phyloP scores from a whole-genome alignment of 2,113 vertebrate genomes.

The Pluvialis apricaria region DNA sequence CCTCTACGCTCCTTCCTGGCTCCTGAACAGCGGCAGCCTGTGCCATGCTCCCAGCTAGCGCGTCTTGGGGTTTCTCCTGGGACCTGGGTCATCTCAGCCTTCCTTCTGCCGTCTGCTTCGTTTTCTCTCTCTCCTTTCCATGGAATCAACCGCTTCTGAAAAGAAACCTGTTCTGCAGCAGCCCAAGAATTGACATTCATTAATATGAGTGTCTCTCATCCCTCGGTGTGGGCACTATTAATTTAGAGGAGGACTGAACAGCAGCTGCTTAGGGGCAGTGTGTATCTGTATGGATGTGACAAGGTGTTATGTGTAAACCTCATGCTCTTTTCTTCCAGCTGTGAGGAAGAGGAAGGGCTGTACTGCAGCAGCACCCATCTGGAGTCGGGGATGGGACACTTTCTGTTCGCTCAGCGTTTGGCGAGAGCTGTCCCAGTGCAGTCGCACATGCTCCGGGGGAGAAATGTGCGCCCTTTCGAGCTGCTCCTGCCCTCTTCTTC shows the following conservation, averaged over 20 bases:
- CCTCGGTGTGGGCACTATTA: neutral
- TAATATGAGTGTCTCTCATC: neutral
- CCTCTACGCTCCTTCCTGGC: neutral
- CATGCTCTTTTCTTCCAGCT: neutral
- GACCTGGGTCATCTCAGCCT: neutral
- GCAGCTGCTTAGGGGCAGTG: neutral
- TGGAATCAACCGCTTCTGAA: neutral
- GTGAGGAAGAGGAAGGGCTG: neutral
- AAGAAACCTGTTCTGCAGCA: neutral
- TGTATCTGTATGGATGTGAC: neutral
- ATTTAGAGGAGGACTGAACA: neutral
- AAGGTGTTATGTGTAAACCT: neutral
- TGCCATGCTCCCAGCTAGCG: neutral
- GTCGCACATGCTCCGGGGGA: neutral
- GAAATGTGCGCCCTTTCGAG: fast-evolving
- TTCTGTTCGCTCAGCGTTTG: neutral
- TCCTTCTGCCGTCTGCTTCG: fast-evolving
- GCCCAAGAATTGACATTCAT: neutral
- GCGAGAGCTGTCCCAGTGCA: neutral
- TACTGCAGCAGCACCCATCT: neutral
- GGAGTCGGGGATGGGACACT: neutral
- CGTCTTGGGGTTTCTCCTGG: neutral
- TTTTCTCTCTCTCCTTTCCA: neutral
- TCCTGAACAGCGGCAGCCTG: neutral
- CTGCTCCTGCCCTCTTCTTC: neutral